Percentiles rank a stretch among this genome's conserved stretches.
These are phyloP conservation scores for Hemibagrus guttatus DNA, from an alignment of 2,797 vertebrate genomes.

Conservation along the genomic window DNA sequence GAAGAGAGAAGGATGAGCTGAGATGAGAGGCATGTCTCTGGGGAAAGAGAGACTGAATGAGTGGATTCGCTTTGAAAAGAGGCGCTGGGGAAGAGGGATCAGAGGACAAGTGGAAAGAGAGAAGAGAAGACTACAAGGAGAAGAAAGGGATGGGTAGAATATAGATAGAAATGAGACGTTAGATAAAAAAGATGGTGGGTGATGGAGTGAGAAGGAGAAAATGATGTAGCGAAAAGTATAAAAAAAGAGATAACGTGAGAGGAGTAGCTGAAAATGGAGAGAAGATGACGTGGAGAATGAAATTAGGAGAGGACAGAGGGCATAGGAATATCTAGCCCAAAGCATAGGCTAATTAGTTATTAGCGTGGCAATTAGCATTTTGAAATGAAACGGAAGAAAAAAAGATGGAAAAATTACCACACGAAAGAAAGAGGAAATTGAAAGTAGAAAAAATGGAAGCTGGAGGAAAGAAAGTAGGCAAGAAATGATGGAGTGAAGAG, in stretches of 20 bases:
- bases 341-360: background rate
- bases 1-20: background rate
- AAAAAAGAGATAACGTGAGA: background rate
- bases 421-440: background rate
- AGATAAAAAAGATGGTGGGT: background rate
- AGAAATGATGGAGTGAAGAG: background rate
- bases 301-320: background rate
- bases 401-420: background rate
- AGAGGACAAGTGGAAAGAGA: background rate
- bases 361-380: background rate
- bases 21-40: background rate
- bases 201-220: slow-evolving; percentile 1
- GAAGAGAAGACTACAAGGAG: background rate
- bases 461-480: background rate
- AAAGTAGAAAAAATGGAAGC: background rate
- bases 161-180: background rate
- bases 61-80: background rate
- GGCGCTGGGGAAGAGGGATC: background rate
- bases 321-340: too few species aligned
- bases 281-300: background rate
- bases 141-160: background rate
- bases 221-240: background rate
- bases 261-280: background rate
- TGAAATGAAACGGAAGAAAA: background rate
- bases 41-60: background rate